Percentiles rank a stretch among this genome's conserved stretches.
These are phyloP conservation scores for Amphimedon queenslandica DNA, from an alignment of 37 sponge, comb jelly and placozoan genomes.

Conservation along the genomic window DNA sequence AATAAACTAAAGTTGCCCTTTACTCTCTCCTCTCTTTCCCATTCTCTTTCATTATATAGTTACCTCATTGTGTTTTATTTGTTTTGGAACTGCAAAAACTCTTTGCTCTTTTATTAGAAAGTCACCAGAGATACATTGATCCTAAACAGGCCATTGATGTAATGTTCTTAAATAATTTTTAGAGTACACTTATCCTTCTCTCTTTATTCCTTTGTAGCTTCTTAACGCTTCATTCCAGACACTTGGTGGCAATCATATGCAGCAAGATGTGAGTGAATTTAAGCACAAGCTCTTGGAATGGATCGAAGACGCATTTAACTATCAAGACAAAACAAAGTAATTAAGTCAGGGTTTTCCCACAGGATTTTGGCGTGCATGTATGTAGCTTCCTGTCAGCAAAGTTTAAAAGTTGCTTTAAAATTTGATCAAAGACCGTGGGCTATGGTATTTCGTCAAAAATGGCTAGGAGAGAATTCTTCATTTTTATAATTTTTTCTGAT, in stretches of 20 bases:
- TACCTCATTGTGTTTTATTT: constrained; percentile 49
- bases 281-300: constrained; percentile 77
- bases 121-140: constrained; percentile 50
- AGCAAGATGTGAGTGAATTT: constrained; percentile 74
- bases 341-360: too few species aligned
- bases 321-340: not conserved
- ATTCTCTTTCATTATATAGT: not conserved
- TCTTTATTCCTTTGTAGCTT: not conserved
- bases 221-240: not conserved
- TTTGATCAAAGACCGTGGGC: too few species aligned
- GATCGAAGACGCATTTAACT: constrained; percentile 66
- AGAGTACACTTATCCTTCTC: not conserved
- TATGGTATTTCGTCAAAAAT: too few species aligned
- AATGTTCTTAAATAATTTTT: constrained; percentile 5
- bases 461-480: too few species aligned
- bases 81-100: constrained; percentile 62
- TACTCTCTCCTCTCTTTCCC: not conserved
- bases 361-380: not conserved
- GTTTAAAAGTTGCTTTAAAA: too few species aligned
- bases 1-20: not conserved
- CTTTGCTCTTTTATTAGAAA: constrained; percentile 51
- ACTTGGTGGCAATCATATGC: constrained; percentile 38
- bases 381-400: not conserved
- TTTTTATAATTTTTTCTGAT: too few species aligned
- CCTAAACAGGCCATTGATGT: constrained; percentile 60